Evolutionary conservation across 1,140 invertebrate species (phyloP).

Genomic region (Popillia japonica): DNA sequence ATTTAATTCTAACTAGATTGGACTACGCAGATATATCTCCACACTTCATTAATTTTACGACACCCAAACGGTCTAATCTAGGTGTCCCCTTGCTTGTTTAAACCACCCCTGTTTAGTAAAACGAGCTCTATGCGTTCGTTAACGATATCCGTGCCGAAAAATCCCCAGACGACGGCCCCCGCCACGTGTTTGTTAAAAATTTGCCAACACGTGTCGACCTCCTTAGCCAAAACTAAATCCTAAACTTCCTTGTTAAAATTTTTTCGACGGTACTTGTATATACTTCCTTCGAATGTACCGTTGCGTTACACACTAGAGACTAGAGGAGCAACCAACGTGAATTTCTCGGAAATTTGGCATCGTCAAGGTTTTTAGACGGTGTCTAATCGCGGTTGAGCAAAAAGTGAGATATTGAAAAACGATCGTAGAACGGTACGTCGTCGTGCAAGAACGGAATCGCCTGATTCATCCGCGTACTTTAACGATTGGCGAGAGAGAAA

Average conservation of each 20-base stretch:
- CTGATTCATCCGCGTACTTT: too few relatives aligned
- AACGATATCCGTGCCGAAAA: background rate
- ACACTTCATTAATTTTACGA: conserved; percentile 2
- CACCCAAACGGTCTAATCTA: background rate
- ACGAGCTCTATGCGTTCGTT: background rate
- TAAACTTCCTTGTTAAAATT: background rate
- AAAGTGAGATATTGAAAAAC: too few relatives aligned
- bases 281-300: too few relatives aligned
- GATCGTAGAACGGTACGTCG: too few relatives aligned
- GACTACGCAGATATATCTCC: background rate
- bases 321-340: too few relatives aligned
- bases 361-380: too few relatives aligned
- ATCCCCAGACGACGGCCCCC: background rate
- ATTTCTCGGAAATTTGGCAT: too few relatives aligned
- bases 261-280: too few relatives aligned
- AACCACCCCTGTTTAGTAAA: background rate
- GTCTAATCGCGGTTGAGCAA: too few relatives aligned
- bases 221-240: background rate
- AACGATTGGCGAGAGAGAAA: too few relatives aligned
- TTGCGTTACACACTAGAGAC: too few relatives aligned
- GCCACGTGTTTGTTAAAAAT: background rate
- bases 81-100: background rate
- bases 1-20: background rate
- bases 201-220: conserved; percentile 2
- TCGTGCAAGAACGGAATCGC: too few relatives aligned